A percentile compares a stretch with the other conserved stretches of the same genome.
Conservation (phyloP, 2,797 vertebrate species). For the Eremophila alpestris region DNA sequence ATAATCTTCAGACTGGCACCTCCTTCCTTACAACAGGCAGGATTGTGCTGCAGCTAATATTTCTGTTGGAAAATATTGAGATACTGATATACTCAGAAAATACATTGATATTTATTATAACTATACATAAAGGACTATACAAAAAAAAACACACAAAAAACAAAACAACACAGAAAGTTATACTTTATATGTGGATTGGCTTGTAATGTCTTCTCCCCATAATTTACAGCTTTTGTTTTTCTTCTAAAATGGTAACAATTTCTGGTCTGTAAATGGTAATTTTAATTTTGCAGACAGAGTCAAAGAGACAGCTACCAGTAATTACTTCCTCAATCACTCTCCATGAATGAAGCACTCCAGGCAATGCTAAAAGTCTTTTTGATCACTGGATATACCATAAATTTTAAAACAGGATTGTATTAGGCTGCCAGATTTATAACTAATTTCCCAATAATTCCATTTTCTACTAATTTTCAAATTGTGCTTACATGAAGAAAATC, state of each 20-base stretch:
- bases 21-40: background rate
- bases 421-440: slow-evolving; percentile 58
- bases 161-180: background rate
- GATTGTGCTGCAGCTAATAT: background rate
- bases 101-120: background rate
- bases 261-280: slow-evolving; percentile 52
- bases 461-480: slow-evolving; percentile 53
- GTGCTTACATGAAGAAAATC: slow-evolving; percentile 41
- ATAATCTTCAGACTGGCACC: background rate
- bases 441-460: slow-evolving; percentile 66
- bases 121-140: background rate
- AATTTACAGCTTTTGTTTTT: slow-evolving; percentile 27
- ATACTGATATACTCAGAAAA: background rate
- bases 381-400: slow-evolving; percentile 72
- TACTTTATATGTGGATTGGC: background rate
- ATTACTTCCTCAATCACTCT: slow-evolving; percentile 75
- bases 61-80: background rate
- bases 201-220: slow-evolving; percentile 11
- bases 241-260: slow-evolving; percentile 46
- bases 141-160: background rate
- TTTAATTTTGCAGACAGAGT: slow-evolving; percentile 66
- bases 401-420: slow-evolving; percentile 65
- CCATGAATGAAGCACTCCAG: slow-evolving; percentile 67
- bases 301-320: slow-evolving; percentile 54
- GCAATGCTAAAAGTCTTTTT: slow-evolving; percentile 70